Conservation (phyloP, 2,888 invertebrate genomes). For the Octodonta nipae region DNA sequence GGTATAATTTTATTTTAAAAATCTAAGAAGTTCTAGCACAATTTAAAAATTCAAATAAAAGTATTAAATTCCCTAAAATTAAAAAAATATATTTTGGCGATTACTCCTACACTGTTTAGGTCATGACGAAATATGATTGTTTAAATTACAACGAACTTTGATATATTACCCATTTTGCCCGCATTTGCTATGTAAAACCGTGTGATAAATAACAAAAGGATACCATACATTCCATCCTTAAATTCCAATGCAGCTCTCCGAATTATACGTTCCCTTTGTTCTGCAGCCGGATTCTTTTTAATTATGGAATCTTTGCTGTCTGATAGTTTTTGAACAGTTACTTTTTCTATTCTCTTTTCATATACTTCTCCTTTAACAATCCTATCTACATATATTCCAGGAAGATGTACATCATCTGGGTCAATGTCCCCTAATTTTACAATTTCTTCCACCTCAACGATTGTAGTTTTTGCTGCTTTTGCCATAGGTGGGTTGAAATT, state of each 20-base stretch:
- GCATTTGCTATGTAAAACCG: too few species aligned
- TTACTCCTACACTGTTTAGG: too few species aligned
- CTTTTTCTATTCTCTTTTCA: slow-evolving; percentile 81
- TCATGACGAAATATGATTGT: too few species aligned
- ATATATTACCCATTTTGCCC: too few species aligned
- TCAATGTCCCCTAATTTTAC: slow-evolving; percentile 67
- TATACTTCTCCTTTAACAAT: slow-evolving; percentile 65
- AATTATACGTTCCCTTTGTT: slow-evolving; percentile 74
- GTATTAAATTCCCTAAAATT: too few species aligned
- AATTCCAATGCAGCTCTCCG: slow-evolving; percentile 90
- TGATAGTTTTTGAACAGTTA: slow-evolving; percentile 39
- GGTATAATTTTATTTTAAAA: too few species aligned
- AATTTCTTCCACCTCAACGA: slow-evolving; percentile 95
- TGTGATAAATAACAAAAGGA: too few species aligned
- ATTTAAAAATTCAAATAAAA: too few species aligned
- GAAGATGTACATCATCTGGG: slow-evolving; percentile 77
- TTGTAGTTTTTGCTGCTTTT: slow-evolving; percentile 75
- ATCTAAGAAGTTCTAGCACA: too few species aligned
- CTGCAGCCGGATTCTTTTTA: slow-evolving; percentile 40
- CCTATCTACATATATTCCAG: slow-evolving; percentile 86
- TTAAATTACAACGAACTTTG: too few species aligned
- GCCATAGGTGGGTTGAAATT: slow-evolving; percentile 97
- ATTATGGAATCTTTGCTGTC: slow-evolving; percentile 22
- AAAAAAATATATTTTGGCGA: too few species aligned
- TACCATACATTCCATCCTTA: slow-evolving; percentile 92